Percentiles rank a stretch among this genome's conserved stretches.
Evolutionary conservation across 2,113 vertebrate genomes (phyloP).

Genomic region (Lethenteron camtschaticum): DNA sequence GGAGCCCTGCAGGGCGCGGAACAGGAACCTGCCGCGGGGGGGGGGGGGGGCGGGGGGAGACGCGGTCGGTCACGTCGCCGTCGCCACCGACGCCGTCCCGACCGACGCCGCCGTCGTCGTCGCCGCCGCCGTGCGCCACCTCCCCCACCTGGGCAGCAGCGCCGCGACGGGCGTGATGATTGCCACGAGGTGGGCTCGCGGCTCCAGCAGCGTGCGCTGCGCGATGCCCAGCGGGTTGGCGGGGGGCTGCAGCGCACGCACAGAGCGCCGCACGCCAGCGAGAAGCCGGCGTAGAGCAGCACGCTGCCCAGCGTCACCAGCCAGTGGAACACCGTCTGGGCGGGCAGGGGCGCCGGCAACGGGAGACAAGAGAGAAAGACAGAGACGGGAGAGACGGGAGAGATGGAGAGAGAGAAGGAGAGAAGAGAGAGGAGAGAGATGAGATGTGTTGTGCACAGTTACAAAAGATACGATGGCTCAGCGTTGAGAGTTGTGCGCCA

Average conservation of each 20-base stretch:
- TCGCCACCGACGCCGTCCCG: slow-evolving; percentile 20
- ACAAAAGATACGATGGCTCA: too few relatives aligned
- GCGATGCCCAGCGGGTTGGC: slow-evolving; percentile 52
- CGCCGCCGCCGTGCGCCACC: slow-evolving; percentile 10
- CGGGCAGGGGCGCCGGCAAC: slow-evolving; percentile 6
- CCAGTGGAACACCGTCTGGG: slow-evolving; percentile 48
- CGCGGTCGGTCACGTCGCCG: not conserved
- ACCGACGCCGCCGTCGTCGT: not conserved
- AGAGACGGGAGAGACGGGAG: too few relatives aligned
- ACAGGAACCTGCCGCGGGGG: slow-evolving; percentile 34
- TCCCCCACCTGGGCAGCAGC: slow-evolving; percentile 54
- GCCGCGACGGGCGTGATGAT: slow-evolving; percentile 41
- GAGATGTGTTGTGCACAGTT: too few relatives aligned
- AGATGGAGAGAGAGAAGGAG: too few relatives aligned
- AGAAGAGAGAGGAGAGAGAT: too few relatives aligned
- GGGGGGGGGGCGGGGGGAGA: slow-evolving; percentile 7
- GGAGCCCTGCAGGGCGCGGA: slow-evolving; percentile 43
- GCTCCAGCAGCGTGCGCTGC: slow-evolving; percentile 45
- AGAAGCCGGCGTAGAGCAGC: slow-evolving; percentile 31
- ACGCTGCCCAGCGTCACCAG: slow-evolving; percentile 41
- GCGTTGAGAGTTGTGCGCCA: not conserved
- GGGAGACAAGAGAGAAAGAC: too few relatives aligned
- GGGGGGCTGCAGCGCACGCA: slow-evolving; percentile 60
- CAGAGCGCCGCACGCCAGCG: slow-evolving; percentile 32
- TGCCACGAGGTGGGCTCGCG: slow-evolving; percentile 53